Conservation (phyloP, 2,888 invertebrate genomes). For the Chymomyza amoena region DNA sequence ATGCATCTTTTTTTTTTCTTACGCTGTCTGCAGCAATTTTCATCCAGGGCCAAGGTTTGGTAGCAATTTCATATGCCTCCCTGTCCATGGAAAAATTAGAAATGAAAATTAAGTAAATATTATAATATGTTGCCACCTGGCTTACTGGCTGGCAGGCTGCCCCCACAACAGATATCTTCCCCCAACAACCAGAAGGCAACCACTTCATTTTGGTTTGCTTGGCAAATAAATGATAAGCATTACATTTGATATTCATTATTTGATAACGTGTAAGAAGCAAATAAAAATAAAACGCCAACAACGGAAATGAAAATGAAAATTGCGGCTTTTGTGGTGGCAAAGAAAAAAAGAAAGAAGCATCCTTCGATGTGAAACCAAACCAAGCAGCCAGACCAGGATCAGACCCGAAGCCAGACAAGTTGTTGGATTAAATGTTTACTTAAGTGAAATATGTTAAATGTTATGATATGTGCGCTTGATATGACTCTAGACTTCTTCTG, state of each 20-base stretch:
- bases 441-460: constrained; percentile 73
- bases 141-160: background rate
- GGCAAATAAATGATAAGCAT: constrained; percentile 74
- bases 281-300: constrained; percentile 66
- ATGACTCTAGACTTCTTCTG: background rate
- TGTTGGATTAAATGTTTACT: constrained; percentile 67
- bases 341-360: background rate
- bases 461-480: constrained; percentile 59
- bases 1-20: constrained; percentile 53
- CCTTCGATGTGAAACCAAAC: background rate
- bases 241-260: constrained; percentile 74
- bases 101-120: constrained; percentile 74
- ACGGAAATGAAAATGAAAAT: constrained; percentile 64
- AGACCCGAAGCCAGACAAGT: constrained; percentile 42
- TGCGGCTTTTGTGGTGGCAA: constrained; percentile 3
- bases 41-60: constrained; percentile 46
- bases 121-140: constrained; percentile 65
- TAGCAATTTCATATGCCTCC: constrained; percentile 59
- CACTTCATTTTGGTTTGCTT: constrained; percentile 44
- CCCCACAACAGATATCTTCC: background rate
- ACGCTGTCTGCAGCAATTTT: constrained; percentile 3
- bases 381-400: constrained; percentile 4
- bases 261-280: constrained; percentile 68
- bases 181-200: constrained; percentile 9
- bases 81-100: constrained; percentile 53